Conservation (phyloP, 2,113 vertebrate species). For the Oenanthe oenanthe region DNA sequence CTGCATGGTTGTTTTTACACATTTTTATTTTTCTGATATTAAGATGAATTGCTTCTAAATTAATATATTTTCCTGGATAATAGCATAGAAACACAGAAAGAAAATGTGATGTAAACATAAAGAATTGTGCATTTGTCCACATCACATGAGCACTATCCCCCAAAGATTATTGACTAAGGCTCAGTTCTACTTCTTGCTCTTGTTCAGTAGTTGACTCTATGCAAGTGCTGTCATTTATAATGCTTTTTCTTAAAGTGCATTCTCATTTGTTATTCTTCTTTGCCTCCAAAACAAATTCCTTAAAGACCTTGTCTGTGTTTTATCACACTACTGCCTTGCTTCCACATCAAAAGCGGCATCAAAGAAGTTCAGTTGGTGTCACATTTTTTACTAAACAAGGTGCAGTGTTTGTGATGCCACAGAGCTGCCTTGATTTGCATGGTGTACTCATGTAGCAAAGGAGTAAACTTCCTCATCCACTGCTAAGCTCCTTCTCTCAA, state of each 20-base stretch:
- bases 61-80: background rate
- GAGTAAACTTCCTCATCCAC: background rate
- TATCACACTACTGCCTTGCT: background rate
- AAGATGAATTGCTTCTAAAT: background rate
- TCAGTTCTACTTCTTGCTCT: background rate
- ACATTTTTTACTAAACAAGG: background rate
- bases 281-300: background rate
- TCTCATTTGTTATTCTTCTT: background rate
- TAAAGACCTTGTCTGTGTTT: background rate
- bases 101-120: background rate
- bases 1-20: background rate
- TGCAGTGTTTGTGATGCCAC: background rate
- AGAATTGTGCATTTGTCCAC: background rate
- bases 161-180: background rate
- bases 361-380: background rate
- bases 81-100: background rate
- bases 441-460: background rate
- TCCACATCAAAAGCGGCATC: background rate
- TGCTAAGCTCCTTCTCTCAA: background rate
- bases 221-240: background rate
- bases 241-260: background rate
- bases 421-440: background rate
- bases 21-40: background rate
- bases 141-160: background rate
- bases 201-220: background rate